These are phyloP conservation scores for Nomada hirtipes DNA, from an alignment of 2,888 invertebrate species.

Conservation along the genomic window DNA sequence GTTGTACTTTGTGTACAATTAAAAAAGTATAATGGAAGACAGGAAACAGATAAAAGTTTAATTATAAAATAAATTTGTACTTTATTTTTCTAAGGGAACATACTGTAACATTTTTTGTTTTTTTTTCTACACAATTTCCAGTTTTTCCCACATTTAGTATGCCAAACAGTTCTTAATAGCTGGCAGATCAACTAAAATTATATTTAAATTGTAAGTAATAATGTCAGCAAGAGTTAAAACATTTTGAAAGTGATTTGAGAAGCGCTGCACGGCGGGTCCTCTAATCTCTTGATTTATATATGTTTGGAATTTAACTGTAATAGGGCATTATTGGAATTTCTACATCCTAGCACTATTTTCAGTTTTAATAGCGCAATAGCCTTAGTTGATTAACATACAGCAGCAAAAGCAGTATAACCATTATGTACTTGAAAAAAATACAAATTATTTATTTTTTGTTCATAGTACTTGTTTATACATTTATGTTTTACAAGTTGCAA, in stretches of 20 bases:
- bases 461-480: slow-evolving; percentile 4
- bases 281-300: slow-evolving; percentile 63
- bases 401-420: background rate
- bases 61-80: background rate
- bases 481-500: slow-evolving; percentile 22
- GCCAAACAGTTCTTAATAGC: background rate
- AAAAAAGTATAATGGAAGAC: background rate
- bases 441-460: slow-evolving; percentile 43
- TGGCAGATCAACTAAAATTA: background rate
- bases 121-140: background rate
- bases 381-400: background rate
- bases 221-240: slow-evolving; percentile 9
- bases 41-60: background rate
- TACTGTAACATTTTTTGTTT: background rate
- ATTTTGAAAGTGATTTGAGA: slow-evolving; percentile 47
- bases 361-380: background rate
- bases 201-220: background rate
- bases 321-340: slow-evolving; percentile 49
- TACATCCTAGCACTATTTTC: background rate
- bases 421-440: slow-evolving; percentile 37
- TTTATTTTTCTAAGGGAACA: background rate
- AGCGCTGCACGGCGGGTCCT: slow-evolving; percentile 50
- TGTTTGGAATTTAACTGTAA: slow-evolving; percentile 69
- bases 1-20: background rate
- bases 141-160: background rate